A percentile compares a stretch with the other conserved stretches of the same genome.
Evolutionary conservation across 2,888 invertebrate species (phyloP).

Genomic region (Drosophila quinaria): DNA sequence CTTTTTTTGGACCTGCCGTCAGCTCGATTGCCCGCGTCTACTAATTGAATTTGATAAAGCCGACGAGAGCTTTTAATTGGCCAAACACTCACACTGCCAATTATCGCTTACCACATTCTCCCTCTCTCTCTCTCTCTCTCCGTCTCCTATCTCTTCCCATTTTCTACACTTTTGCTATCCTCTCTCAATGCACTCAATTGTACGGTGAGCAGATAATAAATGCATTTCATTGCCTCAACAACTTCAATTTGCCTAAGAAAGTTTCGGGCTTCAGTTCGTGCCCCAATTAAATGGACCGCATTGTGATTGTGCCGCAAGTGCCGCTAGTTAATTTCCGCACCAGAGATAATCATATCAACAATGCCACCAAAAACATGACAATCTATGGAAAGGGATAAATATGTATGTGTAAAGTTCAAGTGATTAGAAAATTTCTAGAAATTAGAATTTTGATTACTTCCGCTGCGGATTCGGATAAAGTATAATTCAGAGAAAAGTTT

Average conservation of each 20-base stretch:
- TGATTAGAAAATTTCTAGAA: conserved; percentile 39
- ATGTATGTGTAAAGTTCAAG: conserved; percentile 9
- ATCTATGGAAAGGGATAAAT: conserved; percentile 7
- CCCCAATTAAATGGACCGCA: conserved; percentile 39
- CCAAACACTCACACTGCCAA: conserved; percentile 57
- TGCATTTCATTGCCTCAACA: conserved; percentile 35
- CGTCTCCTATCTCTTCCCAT: not conserved
- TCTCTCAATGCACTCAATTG: not conserved
- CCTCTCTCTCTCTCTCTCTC: not conserved
- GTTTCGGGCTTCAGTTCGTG: conserved; percentile 16
- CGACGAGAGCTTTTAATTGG: conserved; percentile 69
- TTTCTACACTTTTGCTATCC: not conserved
- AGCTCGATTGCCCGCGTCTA: conserved; percentile 33
- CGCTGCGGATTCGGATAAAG: not conserved
- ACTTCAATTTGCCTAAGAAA: conserved; percentile 38
- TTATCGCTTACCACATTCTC: conserved; percentile 29
- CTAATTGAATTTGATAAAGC: conserved; percentile 76
- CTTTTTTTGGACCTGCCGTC: conserved; percentile 13
- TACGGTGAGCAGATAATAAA: conserved; percentile 36
- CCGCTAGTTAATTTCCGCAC: conserved; percentile 43
- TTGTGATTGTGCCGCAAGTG: conserved; percentile 49
- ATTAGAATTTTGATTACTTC: conserved; percentile 26
- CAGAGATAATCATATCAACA: conserved; percentile 28
- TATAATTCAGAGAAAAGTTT: too few relatives aligned
- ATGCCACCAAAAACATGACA: conserved; percentile 8